Percentiles rank a stretch among this genome's conserved stretches.
Evolutionary conservation across 2,797 vertebrate genomes (phyloP).

Genomic region (Xenops minutus): DNA sequence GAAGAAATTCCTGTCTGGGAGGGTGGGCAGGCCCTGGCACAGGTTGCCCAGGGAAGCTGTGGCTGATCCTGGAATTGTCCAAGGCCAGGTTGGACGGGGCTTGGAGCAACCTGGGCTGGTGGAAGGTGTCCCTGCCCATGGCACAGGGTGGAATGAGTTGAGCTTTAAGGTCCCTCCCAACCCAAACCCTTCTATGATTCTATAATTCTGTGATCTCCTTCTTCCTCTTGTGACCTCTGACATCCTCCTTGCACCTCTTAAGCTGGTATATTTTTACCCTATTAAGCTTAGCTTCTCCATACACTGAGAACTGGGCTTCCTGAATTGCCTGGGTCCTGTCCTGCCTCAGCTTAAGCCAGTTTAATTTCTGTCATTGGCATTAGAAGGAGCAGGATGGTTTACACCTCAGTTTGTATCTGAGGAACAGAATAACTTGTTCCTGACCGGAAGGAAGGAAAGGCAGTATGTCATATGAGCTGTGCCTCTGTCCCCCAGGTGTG

Average conservation of each 20-base stretch:
- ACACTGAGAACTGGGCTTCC: neutral
- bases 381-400: neutral
- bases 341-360: neutral
- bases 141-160: neutral
- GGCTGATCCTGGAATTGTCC: neutral
- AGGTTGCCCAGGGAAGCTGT: neutral
- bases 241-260: neutral
- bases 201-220: neutral
- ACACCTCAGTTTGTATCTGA: neutral
- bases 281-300: neutral
- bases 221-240: neutral
- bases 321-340: neutral
- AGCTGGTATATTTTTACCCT: neutral
- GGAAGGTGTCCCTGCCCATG: neutral
- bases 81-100: neutral
- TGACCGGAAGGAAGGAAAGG: neutral
- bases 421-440: neutral
- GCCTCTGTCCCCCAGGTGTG: neutral
- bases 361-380: neutral
- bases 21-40: neutral
- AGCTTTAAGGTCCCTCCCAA: neutral
- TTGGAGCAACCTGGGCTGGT: neutral
- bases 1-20: neutral
- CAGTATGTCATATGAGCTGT: accelerated
- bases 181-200: neutral